Percentiles rank a stretch among this genome's conserved stretches.
These are phyloP conservation scores for Drosophila triauraria DNA, from an alignment of 1,140 invertebrate genomes.

Conservation along the genomic window DNA sequence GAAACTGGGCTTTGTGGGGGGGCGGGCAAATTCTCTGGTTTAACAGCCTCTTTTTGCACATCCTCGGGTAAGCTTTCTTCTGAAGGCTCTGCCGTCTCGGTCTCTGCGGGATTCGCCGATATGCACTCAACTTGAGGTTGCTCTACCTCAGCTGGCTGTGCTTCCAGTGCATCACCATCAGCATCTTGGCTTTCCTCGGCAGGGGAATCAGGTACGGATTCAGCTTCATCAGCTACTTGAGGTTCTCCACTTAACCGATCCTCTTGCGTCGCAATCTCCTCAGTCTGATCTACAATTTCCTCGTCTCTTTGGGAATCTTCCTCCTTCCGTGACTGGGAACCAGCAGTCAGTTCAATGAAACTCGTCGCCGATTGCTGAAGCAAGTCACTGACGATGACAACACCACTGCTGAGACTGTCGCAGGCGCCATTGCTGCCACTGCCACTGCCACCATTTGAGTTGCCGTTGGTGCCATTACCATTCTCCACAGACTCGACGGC, in stretches of 20 bases:
- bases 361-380: conserved; percentile 67
- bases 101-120: background rate
- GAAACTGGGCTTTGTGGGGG: background rate
- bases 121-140: background rate
- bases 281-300: background rate
- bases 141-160: background rate
- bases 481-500: conserved; percentile 36
- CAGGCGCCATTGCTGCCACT: conserved; percentile 44
- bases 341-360: conserved; percentile 59
- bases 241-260: background rate
- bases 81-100: background rate
- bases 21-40: background rate
- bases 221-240: background rate
- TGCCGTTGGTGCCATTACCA: conserved; percentile 43
- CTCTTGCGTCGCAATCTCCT: background rate
- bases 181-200: background rate
- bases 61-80: background rate
- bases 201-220: conserved; percentile 3
- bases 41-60: background rate
- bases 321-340: conserved; percentile 5
- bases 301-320: background rate
- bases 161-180: background rate
- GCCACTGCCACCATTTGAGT: conserved; percentile 46
- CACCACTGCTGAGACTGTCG: conserved; percentile 31
- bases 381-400: conserved; percentile 69